phyloP scores from a whole-genome alignment of 2,888 invertebrate species.

The Escarpia spicata region DNA sequence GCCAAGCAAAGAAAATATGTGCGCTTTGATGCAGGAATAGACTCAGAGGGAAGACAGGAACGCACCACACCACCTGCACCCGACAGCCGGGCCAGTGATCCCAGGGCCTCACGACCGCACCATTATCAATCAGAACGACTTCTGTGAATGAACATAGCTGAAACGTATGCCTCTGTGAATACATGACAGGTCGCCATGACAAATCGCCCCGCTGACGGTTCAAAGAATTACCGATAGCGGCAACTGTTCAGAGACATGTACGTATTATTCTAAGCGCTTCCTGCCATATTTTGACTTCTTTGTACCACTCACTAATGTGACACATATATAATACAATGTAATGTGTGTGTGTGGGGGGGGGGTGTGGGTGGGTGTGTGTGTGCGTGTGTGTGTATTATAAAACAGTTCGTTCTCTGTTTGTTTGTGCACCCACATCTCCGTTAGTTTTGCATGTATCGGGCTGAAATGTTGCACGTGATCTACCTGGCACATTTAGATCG shows the following conservation, averaged over 20 bases:
- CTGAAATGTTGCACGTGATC: too few species aligned
- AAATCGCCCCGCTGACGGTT: background rate
- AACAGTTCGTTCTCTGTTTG: too few species aligned
- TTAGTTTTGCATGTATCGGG: too few species aligned
- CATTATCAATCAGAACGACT: background rate
- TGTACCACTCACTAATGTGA: background rate
- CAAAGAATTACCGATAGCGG: background rate
- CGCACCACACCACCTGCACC: background rate
- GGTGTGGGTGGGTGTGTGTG: background rate
- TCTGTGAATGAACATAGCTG: slow-evolving; percentile 7
- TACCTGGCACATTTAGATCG: too few species aligned
- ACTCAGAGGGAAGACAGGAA: background rate
- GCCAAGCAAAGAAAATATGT: too few species aligned
- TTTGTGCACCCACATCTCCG: too few species aligned
- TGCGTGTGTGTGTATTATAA: too few species aligned
- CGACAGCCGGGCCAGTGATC: background rate
- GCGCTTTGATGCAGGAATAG: background rate
- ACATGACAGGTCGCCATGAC: background rate
- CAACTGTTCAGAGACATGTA: background rate
- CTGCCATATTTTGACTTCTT: background rate
- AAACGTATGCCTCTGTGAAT: background rate
- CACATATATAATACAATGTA: background rate
- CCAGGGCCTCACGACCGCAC: background rate
- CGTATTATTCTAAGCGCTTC: background rate
- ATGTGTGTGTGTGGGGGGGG: background rate